Percentiles rank a stretch among this genome's conserved stretches.
phyloP scores from a whole-genome alignment of 2,888 invertebrate genomes.

The Dorcus hopei region DNA sequence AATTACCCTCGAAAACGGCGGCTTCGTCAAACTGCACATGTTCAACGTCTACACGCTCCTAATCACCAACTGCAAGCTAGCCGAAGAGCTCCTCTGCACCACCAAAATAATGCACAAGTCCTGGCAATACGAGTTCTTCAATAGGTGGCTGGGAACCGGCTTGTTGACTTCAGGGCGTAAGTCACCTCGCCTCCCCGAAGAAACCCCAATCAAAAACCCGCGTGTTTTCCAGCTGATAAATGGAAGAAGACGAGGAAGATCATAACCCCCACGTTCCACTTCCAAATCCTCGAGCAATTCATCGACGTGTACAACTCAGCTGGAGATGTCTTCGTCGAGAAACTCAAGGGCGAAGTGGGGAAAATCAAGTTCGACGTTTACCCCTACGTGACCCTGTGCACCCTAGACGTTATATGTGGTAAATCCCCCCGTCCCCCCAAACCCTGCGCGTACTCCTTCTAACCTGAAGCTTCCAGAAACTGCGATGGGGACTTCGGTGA shows the following conservation, averaged over 20 bases:
- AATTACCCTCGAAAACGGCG: constrained; percentile 1
- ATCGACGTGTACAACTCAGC: constrained; percentile 47
- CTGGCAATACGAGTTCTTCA: constrained; percentile 32
- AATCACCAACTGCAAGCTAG: constrained; percentile 23
- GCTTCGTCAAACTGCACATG: constrained; percentile 12
- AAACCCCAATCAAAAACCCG: neutral
- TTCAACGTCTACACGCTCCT: constrained; percentile 11
- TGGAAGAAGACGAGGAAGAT: constrained; percentile 49
- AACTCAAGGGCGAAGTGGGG: constrained; percentile 46
- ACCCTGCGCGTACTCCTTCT: neutral
- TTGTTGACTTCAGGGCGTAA: constrained; percentile 37
- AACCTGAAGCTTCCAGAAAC: constrained; percentile 58
- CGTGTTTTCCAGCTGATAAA: constrained; percentile 39
- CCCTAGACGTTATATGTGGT: constrained; percentile 61
- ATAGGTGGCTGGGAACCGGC: constrained; percentile 38
- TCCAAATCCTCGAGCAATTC: constrained; percentile 48
- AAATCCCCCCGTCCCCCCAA: constrained; percentile 20
- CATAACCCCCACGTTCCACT: constrained; percentile 51
- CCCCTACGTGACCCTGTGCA: constrained; percentile 58
- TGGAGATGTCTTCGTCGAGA: constrained; percentile 53
- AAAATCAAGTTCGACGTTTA: constrained; percentile 56
- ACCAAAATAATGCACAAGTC: constrained; percentile 35
- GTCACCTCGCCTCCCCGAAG: neutral
- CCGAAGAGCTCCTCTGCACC: constrained; percentile 31
- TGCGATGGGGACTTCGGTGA: constrained; percentile 76